These are phyloP conservation scores for Acanthiza pusilla DNA, from an alignment of 2,797 vertebrate species.

Conservation along the genomic window DNA sequence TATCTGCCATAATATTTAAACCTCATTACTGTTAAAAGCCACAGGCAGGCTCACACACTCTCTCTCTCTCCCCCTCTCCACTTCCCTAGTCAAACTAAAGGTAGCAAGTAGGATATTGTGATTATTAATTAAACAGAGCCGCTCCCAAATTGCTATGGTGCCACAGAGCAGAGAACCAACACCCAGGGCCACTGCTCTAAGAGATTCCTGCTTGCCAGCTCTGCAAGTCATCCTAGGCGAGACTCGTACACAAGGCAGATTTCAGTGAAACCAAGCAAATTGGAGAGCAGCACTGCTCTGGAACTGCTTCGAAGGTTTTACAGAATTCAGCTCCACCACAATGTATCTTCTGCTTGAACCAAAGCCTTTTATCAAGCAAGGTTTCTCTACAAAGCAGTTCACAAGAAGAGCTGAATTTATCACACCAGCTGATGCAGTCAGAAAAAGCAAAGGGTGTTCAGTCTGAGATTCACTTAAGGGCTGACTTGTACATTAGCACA, in stretches of 20 bases:
- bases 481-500: not conserved
- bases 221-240: rapidly evolving
- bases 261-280: not conserved
- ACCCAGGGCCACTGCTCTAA: not conserved
- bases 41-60: not conserved
- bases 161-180: conserved; percentile 16
- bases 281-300: not conserved
- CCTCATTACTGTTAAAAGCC: not conserved
- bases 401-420: not conserved
- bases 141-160: conserved; percentile 45
- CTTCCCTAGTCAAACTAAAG: not conserved
- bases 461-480: not conserved
- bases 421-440: not conserved
- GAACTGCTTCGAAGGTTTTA: not conserved
- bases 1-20: not conserved
- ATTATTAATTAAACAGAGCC: conserved; percentile 53
- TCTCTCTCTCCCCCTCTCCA: not conserved
- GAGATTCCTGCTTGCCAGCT: not conserved
- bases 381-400: not conserved
- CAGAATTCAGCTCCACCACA: not conserved
- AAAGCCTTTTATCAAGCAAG: not conserved
- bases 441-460: not conserved
- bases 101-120: not conserved
- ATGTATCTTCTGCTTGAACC: not conserved
- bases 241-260: not conserved